Evolutionary conservation across 2,888 invertebrate genomes (phyloP).

Genomic region (Odontomyia ornata): DNA sequence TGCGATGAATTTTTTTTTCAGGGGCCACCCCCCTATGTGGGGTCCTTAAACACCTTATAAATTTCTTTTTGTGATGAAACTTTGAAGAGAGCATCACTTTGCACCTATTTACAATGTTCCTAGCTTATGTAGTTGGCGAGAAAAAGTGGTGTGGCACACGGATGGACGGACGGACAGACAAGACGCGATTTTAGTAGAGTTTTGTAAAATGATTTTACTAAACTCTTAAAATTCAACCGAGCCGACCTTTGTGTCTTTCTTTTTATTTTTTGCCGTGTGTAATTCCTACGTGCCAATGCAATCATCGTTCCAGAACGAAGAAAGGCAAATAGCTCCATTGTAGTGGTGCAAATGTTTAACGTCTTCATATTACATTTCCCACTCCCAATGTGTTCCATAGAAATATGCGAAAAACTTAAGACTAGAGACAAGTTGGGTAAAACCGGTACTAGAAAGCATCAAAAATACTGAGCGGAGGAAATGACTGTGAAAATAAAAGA

Average conservation of each 20-base stretch:
- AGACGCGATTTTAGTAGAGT: too few relatives aligned
- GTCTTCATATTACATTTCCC: constrained; percentile 10
- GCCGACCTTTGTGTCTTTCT: constrained; percentile 20
- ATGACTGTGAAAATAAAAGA: constrained; percentile 28
- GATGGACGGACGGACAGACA: too few relatives aligned
- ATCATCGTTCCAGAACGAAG: constrained; percentile 18
- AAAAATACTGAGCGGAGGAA: constrained; percentile 46
- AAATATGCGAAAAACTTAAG: constrained; percentile 45
- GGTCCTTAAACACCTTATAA: too few relatives aligned
- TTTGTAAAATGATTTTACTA: too few relatives aligned
- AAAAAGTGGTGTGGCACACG: too few relatives aligned
- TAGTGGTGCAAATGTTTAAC: constrained; percentile 29
- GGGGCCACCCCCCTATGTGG: too few relatives aligned
- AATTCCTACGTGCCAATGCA: constrained; percentile 23
- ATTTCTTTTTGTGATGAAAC: too few relatives aligned
- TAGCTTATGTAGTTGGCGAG: too few relatives aligned
- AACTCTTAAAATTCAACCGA: background rate
- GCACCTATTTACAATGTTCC: too few relatives aligned
- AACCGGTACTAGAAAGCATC: constrained; percentile 8
- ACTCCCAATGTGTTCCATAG: constrained; percentile 9
- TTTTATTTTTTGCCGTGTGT: constrained; percentile 11
- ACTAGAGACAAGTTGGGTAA: constrained; percentile 11
- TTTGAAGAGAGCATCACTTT: too few relatives aligned
- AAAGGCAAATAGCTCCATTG: constrained; percentile 1
- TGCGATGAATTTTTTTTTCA: too few relatives aligned